phyloP scores from a whole-genome alignment of 37 sponge, comb jelly and placozoan genomes.

The Cliona cf. orientalis region DNA sequence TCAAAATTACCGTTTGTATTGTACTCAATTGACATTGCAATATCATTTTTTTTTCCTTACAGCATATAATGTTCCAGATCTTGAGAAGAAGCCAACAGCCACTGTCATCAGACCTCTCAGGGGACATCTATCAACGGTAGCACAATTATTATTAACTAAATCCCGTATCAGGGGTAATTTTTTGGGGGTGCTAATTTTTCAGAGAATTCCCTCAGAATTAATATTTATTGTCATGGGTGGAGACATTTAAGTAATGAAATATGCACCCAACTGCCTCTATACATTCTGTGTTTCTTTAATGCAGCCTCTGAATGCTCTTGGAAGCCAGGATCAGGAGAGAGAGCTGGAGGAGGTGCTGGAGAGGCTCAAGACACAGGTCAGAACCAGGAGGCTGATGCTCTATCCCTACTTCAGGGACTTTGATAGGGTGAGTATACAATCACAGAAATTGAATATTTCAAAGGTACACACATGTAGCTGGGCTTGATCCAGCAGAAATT shows the following conservation, averaged over 20 bases:
- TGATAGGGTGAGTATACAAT: constrained; percentile 69
- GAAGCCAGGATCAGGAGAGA: constrained; percentile 58
- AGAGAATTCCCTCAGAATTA: not conserved
- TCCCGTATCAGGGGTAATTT: no score
- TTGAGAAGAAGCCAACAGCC: constrained; percentile 86
- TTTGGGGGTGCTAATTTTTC: not conserved
- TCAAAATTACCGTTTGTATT: not conserved
- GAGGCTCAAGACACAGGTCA: constrained; percentile 60
- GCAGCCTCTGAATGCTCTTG: constrained; percentile 60
- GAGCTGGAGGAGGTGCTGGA: constrained; percentile 61
- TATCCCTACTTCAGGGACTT: constrained; percentile 92
- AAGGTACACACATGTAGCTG: not conserved
- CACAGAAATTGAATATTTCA: no score
- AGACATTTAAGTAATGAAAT: not conserved
- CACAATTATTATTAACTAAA: no score
- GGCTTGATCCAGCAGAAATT: not conserved
- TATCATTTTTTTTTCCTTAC: not conserved
- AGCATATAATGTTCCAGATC: constrained; percentile 85
- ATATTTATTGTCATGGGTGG: not conserved
- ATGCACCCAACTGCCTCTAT: not conserved
- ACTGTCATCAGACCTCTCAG: constrained; percentile 69
- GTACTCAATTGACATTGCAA: not conserved
- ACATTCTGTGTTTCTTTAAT: not conserved
- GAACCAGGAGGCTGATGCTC: constrained; percentile 57
- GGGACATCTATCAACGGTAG: constrained; percentile 82